These are phyloP conservation scores for Protonemura montana DNA, from an alignment of 2,888 invertebrate species.

Conservation along the genomic window DNA sequence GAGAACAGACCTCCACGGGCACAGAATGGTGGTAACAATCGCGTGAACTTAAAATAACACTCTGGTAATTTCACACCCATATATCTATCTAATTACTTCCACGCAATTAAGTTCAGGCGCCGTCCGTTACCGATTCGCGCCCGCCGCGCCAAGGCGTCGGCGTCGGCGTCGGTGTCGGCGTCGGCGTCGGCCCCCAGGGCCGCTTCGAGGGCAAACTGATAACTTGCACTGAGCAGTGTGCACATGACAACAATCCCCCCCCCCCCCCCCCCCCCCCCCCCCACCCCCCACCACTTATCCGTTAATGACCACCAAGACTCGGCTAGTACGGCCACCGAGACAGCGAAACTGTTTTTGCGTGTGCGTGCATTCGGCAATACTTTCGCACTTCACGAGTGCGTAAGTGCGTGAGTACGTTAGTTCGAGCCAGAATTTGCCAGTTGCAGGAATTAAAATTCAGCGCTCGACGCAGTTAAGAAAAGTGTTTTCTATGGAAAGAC, in stretches of 20 bases:
- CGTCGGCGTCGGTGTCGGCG: background rate
- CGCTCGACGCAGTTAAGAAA: background rate
- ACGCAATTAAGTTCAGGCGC: constrained; percentile 48
- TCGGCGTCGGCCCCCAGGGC: no score
- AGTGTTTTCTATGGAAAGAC: background rate
- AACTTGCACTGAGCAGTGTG: background rate
- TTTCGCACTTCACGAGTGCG: no score
- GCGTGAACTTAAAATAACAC: constrained; percentile 17
- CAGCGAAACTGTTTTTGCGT: background rate
- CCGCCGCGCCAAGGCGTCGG: constrained; percentile 8
- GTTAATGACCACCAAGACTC: background rate
- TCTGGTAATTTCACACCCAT: constrained; percentile 48
- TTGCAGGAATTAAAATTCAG: background rate
- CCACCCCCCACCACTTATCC: no score
- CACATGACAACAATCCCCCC: background rate
- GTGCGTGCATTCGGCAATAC: background rate
- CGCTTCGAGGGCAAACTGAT: no score
- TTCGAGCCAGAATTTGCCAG: background rate
- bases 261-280: no score
- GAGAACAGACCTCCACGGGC: no score
- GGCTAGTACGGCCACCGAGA: background rate
- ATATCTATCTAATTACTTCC: constrained; percentile 50
- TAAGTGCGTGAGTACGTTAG: no score
- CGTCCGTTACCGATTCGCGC: constrained; percentile 49
- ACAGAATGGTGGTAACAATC: background rate